Evolutionary conservation across 2,113 vertebrate species (phyloP).

Genomic region (Marmota monax): DNA sequence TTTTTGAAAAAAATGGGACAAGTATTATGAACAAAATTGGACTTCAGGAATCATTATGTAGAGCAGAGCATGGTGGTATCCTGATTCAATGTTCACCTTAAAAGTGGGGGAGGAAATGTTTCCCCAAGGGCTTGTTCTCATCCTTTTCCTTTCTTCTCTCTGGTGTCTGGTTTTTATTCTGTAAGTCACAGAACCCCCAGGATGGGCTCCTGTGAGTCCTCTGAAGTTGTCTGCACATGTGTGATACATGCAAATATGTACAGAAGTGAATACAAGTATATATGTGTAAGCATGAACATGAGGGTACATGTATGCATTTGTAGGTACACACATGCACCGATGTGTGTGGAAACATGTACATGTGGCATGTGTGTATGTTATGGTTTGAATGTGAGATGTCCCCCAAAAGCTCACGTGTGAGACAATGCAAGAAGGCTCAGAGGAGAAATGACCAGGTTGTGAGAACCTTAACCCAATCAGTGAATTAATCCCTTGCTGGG

Average conservation of each 20-base stretch:
- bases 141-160: neutral
- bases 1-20: neutral
- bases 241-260: neutral
- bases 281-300: neutral
- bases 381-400: too few relatives aligned
- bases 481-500: too few relatives aligned
- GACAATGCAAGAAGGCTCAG: too few relatives aligned
- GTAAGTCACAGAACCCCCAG: neutral
- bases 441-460: too few relatives aligned
- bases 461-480: too few relatives aligned
- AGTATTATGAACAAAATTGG: slow-evolving; percentile 19
- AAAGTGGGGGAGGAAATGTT: neutral
- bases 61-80: neutral
- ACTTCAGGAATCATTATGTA: slow-evolving; percentile 1
- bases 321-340: too few relatives aligned
- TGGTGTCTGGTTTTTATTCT: neutral
- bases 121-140: neutral
- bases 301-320: too few relatives aligned
- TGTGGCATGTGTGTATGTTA: neutral
- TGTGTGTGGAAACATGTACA: neutral
- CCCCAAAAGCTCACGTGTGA: too few relatives aligned
- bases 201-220: neutral
- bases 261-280: neutral
- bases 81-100: neutral
- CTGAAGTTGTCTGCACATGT: neutral